phyloP scores from a whole-genome alignment of 2,797 vertebrate species.

The Tokudaia tokunoshimensis region DNA sequence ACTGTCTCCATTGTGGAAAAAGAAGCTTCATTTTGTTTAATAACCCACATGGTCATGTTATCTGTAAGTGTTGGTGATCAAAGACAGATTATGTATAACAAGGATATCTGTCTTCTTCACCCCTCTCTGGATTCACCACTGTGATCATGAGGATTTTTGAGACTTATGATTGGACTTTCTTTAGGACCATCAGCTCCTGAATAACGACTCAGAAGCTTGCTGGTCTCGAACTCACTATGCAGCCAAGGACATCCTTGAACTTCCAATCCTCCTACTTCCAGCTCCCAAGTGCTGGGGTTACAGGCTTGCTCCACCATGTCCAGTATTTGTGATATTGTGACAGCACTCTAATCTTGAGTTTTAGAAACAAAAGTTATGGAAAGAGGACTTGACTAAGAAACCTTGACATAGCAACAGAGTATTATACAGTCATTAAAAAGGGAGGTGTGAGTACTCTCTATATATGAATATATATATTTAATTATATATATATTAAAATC shows the following conservation, averaged over 20 bases:
- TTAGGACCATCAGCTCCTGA: neutral
- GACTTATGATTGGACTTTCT: neutral
- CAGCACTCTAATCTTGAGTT: neutral
- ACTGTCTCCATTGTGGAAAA: neutral
- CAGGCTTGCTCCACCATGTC: neutral
- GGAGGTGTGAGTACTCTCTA: neutral
- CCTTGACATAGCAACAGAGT: neutral
- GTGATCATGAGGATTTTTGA: slow-evolving; percentile 1
- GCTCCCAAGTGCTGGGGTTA: neutral
- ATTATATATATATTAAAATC: neutral
- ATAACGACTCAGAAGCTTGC: neutral
- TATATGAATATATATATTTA: too few relatives aligned
- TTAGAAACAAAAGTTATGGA: neutral
- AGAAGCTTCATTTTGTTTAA: neutral
- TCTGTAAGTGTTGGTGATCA: neutral
- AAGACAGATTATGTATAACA: neutral
- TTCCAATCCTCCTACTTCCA: neutral
- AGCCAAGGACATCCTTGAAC: neutral
- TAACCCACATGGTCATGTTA: neutral
- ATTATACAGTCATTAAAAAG: neutral
- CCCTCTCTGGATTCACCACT: slow-evolving; percentile 36
- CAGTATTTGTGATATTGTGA: neutral
- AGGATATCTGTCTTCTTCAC: neutral
- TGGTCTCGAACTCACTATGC: neutral
- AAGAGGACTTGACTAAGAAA: neutral